Percentiles rank a stretch among this genome's conserved stretches.
Conservation (phyloP, 1,140 invertebrate species). For the Nasonia longicornis region DNA sequence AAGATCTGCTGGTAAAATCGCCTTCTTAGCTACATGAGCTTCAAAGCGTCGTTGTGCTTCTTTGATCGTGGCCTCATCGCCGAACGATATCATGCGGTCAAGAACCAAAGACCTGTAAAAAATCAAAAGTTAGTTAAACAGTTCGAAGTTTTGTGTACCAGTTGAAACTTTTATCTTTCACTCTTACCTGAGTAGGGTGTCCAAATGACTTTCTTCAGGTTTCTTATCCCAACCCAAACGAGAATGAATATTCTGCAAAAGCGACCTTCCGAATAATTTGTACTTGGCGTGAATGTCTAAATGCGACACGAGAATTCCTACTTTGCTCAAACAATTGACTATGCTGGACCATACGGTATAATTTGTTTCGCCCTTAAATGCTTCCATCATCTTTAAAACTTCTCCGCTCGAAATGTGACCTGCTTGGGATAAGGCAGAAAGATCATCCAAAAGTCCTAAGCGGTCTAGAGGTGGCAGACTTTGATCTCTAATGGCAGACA, state of each 20-base stretch:
- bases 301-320: slow-evolving; percentile 80
- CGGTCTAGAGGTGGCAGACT: slow-evolving; percentile 90
- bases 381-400: slow-evolving; percentile 74
- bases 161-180: not conserved
- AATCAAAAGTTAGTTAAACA: not conserved
- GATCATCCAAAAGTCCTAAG: slow-evolving; percentile 90
- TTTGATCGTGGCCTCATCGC: slow-evolving; percentile 80
- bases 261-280: slow-evolving; percentile 77
- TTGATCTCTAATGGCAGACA: slow-evolving; percentile 83
- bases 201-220: slow-evolving; percentile 82
- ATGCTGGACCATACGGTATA: slow-evolving; percentile 94
- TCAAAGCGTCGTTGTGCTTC: slow-evolving; percentile 80
- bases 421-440: slow-evolving; percentile 93
- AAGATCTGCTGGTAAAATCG: slow-evolving; percentile 87
- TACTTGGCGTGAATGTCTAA: slow-evolving; percentile 81
- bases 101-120: slow-evolving; percentile 81
- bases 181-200: slow-evolving; percentile 76
- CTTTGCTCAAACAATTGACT: slow-evolving; percentile 80
- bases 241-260: slow-evolving; percentile 78
- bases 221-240: slow-evolving; percentile 84
- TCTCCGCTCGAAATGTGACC: slow-evolving; percentile 85
- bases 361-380: slow-evolving; percentile 88
- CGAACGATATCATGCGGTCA: slow-evolving; percentile 82
- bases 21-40: slow-evolving; percentile 67
- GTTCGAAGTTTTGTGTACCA: not conserved